phyloP scores from a whole-genome alignment of 2,888 invertebrate genomes.

The Pantelozetes paolii region DNA sequence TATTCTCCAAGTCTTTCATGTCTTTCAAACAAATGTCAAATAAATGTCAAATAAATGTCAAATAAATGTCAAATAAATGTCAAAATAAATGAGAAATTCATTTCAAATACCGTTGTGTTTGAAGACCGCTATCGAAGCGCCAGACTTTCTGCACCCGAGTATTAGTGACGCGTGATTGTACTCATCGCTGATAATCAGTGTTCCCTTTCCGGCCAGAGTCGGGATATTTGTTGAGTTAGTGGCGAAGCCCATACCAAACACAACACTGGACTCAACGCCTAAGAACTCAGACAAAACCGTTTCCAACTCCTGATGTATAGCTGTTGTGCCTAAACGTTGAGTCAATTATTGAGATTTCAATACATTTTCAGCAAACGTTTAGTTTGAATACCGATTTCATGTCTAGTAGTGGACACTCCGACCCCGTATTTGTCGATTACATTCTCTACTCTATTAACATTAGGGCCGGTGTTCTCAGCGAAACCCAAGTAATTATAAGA shows the following conservation, averaged over 20 bases:
- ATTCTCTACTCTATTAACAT: slow-evolving; percentile 68
- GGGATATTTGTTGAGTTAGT: slow-evolving; percentile 59
- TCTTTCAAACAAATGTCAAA: not conserved
- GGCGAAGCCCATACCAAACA: slow-evolving; percentile 59
- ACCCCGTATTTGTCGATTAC: slow-evolving; percentile 68
- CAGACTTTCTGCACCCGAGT: slow-evolving; percentile 57
- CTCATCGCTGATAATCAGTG: slow-evolving; percentile 58
- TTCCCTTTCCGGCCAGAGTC: slow-evolving; percentile 56
- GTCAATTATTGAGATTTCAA: not conserved
- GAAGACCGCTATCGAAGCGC: slow-evolving; percentile 56
- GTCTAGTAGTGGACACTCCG: slow-evolving; percentile 68
- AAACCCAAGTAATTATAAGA: slow-evolving; percentile 99
- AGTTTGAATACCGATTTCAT: slow-evolving; percentile 61
- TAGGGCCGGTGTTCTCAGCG: slow-evolving; percentile 72
- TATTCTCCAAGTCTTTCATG: slow-evolving; percentile 30
- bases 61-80: not conserved
- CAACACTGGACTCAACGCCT: slow-evolving; percentile 57
- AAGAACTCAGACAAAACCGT: slow-evolving; percentile 56
- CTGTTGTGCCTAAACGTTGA: slow-evolving; percentile 48
- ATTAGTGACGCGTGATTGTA: slow-evolving; percentile 58
- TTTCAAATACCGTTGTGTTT: slow-evolving; percentile 54
- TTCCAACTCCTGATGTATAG: slow-evolving; percentile 53
- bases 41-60: too few relatives aligned
- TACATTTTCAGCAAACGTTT: not conserved
- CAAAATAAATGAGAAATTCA: not conserved